These are phyloP conservation scores for Xylocopa sonorina DNA, from an alignment of 1,140 invertebrate genomes.

Conservation along the genomic window DNA sequence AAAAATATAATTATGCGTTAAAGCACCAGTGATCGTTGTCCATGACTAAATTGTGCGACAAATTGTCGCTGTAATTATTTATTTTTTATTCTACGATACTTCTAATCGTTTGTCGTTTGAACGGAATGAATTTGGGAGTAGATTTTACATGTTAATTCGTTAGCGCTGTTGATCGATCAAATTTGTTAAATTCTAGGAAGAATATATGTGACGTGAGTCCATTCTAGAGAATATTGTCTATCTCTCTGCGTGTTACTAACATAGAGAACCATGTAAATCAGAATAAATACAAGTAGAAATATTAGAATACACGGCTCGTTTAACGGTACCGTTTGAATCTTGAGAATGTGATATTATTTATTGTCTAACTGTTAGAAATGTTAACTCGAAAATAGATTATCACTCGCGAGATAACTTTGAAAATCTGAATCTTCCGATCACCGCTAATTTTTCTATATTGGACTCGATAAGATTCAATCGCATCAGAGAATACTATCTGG, in stretches of 20 bases:
- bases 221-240: background rate
- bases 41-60: too few relatives aligned
- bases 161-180: background rate
- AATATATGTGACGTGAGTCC: background rate
- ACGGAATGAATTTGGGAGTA: background rate
- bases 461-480: too few relatives aligned
- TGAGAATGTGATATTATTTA: slow-evolving; percentile 55
- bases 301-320: background rate
- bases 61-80: too few relatives aligned
- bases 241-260: slow-evolving; percentile 13
- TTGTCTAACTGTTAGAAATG: slow-evolving; percentile 26
- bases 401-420: too few relatives aligned
- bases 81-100: too few relatives aligned
- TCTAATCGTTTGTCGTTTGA: too few relatives aligned
- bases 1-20: too few relatives aligned
- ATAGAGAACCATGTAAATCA: background rate
- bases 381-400: background rate
- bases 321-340: background rate
- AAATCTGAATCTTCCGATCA: too few relatives aligned
- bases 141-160: too few relatives aligned
- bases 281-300: background rate
- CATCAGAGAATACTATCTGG: too few relatives aligned
- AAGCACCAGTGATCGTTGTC: too few relatives aligned
- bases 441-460: too few relatives aligned
- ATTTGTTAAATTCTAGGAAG: background rate